A percentile compares a stretch with the other conserved stretches of the same genome.
These are phyloP conservation scores for Diarsia brunnea DNA, from an alignment of 2,888 invertebrate species.

Conservation along the genomic window DNA sequence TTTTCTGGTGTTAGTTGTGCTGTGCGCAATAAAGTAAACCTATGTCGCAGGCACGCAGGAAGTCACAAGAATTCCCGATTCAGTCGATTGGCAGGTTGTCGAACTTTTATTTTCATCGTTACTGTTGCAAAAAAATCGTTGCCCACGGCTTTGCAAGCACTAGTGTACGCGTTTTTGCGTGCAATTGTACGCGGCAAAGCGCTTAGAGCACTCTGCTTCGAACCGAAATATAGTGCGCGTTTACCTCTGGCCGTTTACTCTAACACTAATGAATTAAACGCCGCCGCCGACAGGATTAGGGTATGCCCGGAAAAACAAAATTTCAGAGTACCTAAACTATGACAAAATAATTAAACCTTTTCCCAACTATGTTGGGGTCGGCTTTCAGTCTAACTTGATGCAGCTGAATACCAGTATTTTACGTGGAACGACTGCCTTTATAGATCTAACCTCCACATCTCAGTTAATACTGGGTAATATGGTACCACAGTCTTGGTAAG, in stretches of 20 bases:
- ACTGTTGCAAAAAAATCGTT: slow-evolving; percentile 45
- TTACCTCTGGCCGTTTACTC: slow-evolving; percentile 10
- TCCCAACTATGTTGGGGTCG: too few relatives aligned
- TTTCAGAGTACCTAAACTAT: slow-evolving; percentile 36
- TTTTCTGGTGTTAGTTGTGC: not conserved
- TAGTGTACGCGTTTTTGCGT: slow-evolving; percentile 50
- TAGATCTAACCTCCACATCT: too few relatives aligned
- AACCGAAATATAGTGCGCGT: slow-evolving; percentile 25
- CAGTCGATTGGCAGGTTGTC: slow-evolving; percentile 40
- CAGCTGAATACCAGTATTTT: too few relatives aligned
- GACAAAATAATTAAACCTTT: slow-evolving; percentile 27
- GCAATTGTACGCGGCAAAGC: slow-evolving; percentile 41
- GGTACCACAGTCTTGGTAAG: too few relatives aligned
- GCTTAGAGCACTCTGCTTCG: slow-evolving; percentile 38
- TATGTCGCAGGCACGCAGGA: slow-evolving; percentile 1
- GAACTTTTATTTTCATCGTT: slow-evolving; percentile 53
- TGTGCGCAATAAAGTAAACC: slow-evolving; percentile 10
- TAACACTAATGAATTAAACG: slow-evolving; percentile 27
- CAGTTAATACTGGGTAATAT: too few relatives aligned
- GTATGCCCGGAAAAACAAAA: slow-evolving; percentile 22
- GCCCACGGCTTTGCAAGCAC: slow-evolving; percentile 43
- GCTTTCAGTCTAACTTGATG: too few relatives aligned
- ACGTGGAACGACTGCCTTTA: too few relatives aligned
- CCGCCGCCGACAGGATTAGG: slow-evolving; percentile 1
- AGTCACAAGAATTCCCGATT: slow-evolving; percentile 31